These are phyloP conservation scores for Drosophila nigromelanica DNA, from an alignment of 1,140 invertebrate species.

Conservation along the genomic window DNA sequence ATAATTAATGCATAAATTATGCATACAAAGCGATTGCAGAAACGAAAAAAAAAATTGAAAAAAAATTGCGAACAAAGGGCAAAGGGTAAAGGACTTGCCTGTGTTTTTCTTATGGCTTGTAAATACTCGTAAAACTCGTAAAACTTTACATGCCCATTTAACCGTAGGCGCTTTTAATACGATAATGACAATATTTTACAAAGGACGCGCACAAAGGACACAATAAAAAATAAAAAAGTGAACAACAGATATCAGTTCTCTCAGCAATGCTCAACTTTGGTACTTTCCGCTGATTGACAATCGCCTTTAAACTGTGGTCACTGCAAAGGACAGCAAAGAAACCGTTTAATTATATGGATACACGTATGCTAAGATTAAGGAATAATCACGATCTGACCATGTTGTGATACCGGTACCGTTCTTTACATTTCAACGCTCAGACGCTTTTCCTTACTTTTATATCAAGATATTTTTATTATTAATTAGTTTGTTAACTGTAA, in stretches of 20 bases:
- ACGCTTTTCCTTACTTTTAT: too few species aligned
- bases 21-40: conserved; percentile 49
- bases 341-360: background rate
- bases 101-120: conserved; percentile 37
- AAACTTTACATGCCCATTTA: conserved; percentile 57
- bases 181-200: conserved; percentile 64
- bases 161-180: conserved; percentile 57
- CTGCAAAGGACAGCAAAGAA: too few species aligned
- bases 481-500: too few species aligned
- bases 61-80: background rate
- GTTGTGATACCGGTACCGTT: too few species aligned
- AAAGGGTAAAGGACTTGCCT: conserved; percentile 4
- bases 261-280: background rate
- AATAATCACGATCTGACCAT: too few species aligned
- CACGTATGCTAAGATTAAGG: background rate
- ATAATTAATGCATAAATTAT: conserved; percentile 68
- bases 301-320: background rate
- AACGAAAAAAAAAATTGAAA: conserved; percentile 1
- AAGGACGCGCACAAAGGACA: conserved; percentile 29
- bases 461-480: too few species aligned
- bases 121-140: conserved; percentile 50
- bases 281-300: background rate
- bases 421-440: too few species aligned
- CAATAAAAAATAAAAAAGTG: background rate
- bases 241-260: background rate